Evolutionary conservation across 2,113 vertebrate genomes (phyloP).

Genomic region (Cranoglanis bouderius): DNA sequence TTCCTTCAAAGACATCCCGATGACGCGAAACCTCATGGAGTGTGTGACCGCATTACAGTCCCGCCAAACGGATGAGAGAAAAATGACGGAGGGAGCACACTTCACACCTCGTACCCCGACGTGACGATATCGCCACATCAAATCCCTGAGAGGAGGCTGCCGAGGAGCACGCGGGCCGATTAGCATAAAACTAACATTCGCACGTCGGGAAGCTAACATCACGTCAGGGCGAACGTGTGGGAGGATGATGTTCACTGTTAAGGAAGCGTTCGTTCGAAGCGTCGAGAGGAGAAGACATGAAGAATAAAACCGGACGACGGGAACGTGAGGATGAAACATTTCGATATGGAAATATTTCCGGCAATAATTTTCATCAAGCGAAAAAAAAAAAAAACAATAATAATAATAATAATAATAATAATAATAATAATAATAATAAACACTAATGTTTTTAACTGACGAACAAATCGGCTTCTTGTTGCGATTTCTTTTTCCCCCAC

Average conservation of each 20-base stretch:
- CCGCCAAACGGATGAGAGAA: neutral
- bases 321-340: neutral
- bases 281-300: neutral
- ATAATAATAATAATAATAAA: too few species aligned
- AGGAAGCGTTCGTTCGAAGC: neutral
- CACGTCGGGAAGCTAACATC: slow-evolving; percentile 6
- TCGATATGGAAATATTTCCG: neutral
- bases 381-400: neutral
- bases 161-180: neutral
- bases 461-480: too few species aligned
- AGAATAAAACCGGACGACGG: too few species aligned
- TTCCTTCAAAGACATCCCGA: neutral
- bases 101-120: slow-evolving; percentile 28
- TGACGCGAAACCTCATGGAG: too few species aligned
- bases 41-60: neutral
- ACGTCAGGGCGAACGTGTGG: neutral
- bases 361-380: neutral
- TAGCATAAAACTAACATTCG: slow-evolving; percentile 39
- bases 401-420: too few species aligned
- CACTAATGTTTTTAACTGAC: neutral
- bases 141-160: neutral
- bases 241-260: neutral
- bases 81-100: neutral
- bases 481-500: neutral
- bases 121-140: slow-evolving; percentile 29